Evolutionary conservation across 2,888 invertebrate genomes (phyloP).

Genomic region (Amphipoea oculea): DNA sequence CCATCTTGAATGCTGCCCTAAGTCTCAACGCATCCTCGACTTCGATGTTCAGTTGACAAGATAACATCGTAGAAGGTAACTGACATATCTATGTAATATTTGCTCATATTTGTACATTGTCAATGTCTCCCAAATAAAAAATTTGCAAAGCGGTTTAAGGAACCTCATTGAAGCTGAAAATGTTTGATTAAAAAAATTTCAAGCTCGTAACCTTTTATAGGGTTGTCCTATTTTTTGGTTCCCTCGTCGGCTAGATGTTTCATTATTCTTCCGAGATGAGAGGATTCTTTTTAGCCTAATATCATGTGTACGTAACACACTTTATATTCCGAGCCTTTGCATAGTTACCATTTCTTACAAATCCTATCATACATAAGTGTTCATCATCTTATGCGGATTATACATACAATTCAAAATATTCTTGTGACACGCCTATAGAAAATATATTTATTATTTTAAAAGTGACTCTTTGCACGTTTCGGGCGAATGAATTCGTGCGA

Average conservation of each 20-base stretch:
- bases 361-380: slow-evolving; percentile 7
- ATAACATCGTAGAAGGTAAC: slow-evolving; percentile 11
- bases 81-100: slow-evolving; percentile 4
- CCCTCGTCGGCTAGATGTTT: too few species aligned
- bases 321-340: not conserved
- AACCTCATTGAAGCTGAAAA: slow-evolving; percentile 7
- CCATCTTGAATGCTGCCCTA: not conserved
- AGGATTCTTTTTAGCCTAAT: too few species aligned
- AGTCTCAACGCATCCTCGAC: slow-evolving; percentile 7
- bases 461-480: too few species aligned
- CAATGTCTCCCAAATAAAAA: slow-evolving; percentile 13
- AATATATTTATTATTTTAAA: too few species aligned
- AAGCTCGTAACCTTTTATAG: not conserved
- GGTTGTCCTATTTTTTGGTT: too few species aligned
- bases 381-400: not conserved
- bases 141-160: not conserved
- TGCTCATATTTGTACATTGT: slow-evolving; percentile 2
- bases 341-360: slow-evolving; percentile 11
- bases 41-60: not conserved
- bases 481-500: too few species aligned
- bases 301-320: too few species aligned
- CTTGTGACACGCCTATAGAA: too few species aligned
- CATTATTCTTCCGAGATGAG: too few species aligned
- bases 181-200: not conserved
- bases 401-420: too few species aligned